phyloP scores from a whole-genome alignment of 2,888 invertebrate species.

The Dusona sp. region DNA sequence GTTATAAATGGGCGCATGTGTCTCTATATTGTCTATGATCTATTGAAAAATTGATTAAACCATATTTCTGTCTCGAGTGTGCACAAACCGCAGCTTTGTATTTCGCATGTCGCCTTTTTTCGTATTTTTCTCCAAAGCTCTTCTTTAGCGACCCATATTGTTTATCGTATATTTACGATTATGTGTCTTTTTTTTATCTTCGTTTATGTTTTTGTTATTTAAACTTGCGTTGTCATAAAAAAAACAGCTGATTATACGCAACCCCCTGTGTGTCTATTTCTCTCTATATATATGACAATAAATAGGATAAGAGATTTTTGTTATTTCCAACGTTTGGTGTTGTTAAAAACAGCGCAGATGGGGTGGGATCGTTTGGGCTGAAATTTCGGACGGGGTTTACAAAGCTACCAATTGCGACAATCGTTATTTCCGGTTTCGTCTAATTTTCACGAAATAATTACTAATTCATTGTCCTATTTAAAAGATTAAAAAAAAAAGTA shows the following conservation, averaged over 20 bases:
- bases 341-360: conserved; percentile 32
- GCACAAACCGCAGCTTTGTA: conserved; percentile 67
- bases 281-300: conserved; percentile 28
- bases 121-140: conserved; percentile 25
- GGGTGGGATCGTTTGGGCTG: conserved; percentile 22
- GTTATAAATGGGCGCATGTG: conserved; percentile 79
- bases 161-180: conserved; percentile 14
- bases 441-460: neutral
- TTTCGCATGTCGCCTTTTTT: conserved; percentile 65
- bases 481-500: neutral
- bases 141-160: conserved; percentile 30
- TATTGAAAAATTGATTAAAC: conserved; percentile 9
- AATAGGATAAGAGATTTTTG: conserved; percentile 34
- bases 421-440: neutral
- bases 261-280: conserved; percentile 46
- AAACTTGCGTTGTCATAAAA: conserved; percentile 21
- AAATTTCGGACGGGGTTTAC: conserved; percentile 23
- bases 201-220: conserved; percentile 1
- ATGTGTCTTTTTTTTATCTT: conserved; percentile 7
- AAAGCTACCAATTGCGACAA: conserved; percentile 15
- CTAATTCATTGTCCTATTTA: neutral
- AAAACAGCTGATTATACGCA: conserved; percentile 50
- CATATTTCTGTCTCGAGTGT: conserved; percentile 66
- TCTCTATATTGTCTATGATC: conserved; percentile 63
- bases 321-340: conserved; percentile 1